These are phyloP conservation scores for Megastigmus dorsalis DNA, from an alignment of 2,888 invertebrate species.

Conservation along the genomic window DNA sequence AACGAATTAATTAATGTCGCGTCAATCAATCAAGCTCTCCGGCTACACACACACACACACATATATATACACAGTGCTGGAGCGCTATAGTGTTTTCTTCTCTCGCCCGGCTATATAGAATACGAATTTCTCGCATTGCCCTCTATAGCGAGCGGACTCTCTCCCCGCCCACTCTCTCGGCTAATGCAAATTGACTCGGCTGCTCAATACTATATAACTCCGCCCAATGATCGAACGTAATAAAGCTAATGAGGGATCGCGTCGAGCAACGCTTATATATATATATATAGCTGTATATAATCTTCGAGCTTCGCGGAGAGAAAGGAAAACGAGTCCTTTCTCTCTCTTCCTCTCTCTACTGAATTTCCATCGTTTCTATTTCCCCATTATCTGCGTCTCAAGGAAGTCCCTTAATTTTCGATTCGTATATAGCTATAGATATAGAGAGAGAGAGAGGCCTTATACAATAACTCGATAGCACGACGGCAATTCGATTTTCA, in stretches of 20 bases:
- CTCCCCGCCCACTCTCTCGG: not conserved
- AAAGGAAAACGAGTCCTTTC: slow-evolving; percentile 4
- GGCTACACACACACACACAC: not conserved
- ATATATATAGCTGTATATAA: too few species aligned
- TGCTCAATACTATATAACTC: slow-evolving; percentile 7
- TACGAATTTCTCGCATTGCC: slow-evolving; percentile 3
- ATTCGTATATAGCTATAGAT: too few species aligned
- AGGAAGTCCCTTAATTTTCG: slow-evolving; percentile 13
- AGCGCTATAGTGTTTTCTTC: too few species aligned
- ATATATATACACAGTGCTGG: not conserved
- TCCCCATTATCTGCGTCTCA: slow-evolving; percentile 38
- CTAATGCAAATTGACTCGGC: slow-evolving; percentile 20
- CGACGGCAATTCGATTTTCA: slow-evolving; percentile 44
- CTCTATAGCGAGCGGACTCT: not conserved
- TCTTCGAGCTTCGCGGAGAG: too few species aligned
- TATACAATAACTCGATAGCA: slow-evolving; percentile 43
- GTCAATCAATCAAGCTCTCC: not conserved
- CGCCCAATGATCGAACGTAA: slow-evolving; percentile 12
- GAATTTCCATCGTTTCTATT: slow-evolving; percentile 37
- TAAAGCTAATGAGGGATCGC: slow-evolving; percentile 51
- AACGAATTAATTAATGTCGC: slow-evolving; percentile 40
- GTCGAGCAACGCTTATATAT: not conserved
- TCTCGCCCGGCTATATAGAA: too few species aligned
- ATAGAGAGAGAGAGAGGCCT: too few species aligned
- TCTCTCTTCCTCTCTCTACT: slow-evolving; percentile 6